Conservation (phyloP, 2,888 invertebrate genomes). For the Digitonthophagus gazella region DNA sequence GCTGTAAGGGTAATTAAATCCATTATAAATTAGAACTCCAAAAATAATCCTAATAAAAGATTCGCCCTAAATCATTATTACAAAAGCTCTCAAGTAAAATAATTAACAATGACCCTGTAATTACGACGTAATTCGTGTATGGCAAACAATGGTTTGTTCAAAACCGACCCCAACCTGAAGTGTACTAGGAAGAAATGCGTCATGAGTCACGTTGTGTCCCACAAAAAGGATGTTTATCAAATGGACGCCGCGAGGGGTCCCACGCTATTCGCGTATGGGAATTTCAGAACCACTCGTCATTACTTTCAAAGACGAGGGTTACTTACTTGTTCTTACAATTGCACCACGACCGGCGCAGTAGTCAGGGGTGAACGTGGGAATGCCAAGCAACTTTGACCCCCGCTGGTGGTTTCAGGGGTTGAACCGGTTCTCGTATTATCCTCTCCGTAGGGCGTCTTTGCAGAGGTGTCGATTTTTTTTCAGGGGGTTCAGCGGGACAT, state of each 20-base stretch:
- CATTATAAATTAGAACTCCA: background rate
- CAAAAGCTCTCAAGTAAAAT: background rate
- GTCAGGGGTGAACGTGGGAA: background rate
- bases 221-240: background rate
- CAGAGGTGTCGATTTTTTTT: background rate
- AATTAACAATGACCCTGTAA: background rate
- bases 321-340: background rate
- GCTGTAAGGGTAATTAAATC: background rate
- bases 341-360: background rate
- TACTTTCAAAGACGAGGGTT: background rate
- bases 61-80: no score
- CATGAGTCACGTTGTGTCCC: background rate
- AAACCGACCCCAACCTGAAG: background rate
- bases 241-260: background rate
- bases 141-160: background rate
- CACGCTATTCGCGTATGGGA: background rate
- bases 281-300: background rate
- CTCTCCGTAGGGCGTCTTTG: background rate
- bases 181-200: background rate
- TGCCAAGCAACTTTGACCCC: background rate
- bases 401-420: background rate
- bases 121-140: background rate
- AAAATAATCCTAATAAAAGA: no score
- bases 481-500: background rate
- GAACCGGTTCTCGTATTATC: background rate